phyloP scores from a whole-genome alignment of 2,888 invertebrate species.

The Microctonus brassicae region DNA sequence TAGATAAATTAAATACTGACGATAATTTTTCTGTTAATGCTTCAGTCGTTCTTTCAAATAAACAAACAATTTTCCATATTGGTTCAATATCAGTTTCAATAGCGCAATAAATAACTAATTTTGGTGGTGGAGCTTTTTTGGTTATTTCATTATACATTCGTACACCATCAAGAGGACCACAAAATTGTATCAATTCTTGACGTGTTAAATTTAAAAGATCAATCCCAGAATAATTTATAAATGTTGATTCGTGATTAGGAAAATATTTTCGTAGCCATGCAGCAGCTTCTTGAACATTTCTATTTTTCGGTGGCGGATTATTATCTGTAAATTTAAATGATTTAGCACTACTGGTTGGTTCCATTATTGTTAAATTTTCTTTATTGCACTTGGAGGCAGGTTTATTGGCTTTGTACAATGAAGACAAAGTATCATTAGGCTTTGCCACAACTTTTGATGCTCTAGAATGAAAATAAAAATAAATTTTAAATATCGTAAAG shows the following conservation, averaged over 20 bases:
- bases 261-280: conserved; percentile 72
- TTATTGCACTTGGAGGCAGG: neutral
- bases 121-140: conserved; percentile 81
- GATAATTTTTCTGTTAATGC: conserved; percentile 64
- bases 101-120: conserved; percentile 87
- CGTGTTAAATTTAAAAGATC: conserved; percentile 91
- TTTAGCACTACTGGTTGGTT: neutral
- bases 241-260: conserved; percentile 80
- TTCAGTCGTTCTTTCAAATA: conserved; percentile 69
- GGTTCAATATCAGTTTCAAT: conserved; percentile 74
- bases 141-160: conserved; percentile 91
- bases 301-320: neutral
- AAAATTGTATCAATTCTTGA: conserved; percentile 94
- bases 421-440: neutral
- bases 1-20: conserved; percentile 59
- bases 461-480: neutral
- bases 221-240: conserved; percentile 88
- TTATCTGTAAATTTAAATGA: neutral
- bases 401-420: neutral
- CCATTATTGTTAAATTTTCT: neutral
- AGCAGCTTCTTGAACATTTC: neutral
- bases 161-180: conserved; percentile 94
- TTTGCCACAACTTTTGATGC: neutral
- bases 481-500: too few species aligned
- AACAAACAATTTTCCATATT: conserved; percentile 85